phyloP scores from a whole-genome alignment of 2,797 vertebrate genomes.

The Falco columbarius region DNA sequence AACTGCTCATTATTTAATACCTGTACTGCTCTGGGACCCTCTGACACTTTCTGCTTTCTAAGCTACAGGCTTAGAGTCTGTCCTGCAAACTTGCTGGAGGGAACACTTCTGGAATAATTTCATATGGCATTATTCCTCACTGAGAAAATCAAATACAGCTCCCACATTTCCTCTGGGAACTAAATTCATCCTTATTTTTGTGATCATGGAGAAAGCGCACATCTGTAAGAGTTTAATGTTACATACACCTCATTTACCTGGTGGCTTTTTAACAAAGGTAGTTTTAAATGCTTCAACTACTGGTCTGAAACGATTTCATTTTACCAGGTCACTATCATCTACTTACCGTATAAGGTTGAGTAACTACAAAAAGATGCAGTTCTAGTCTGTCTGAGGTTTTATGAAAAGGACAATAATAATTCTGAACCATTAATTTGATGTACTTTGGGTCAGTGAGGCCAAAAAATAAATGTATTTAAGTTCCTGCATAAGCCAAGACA shows the following conservation, averaged over 20 bases:
- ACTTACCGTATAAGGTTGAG: background rate
- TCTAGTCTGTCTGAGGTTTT: background rate
- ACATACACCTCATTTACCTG: background rate
- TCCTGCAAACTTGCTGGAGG: background rate
- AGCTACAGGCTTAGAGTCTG: conserved; percentile 39
- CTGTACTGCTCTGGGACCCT: conserved; percentile 8
- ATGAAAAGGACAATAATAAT: background rate
- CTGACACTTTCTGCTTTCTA: conserved; percentile 50
- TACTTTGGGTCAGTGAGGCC: background rate
- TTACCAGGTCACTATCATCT: background rate
- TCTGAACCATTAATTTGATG: background rate
- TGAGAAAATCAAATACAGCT: conserved; percentile 38
- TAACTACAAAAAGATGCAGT: background rate
- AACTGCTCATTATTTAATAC: conserved; percentile 41
- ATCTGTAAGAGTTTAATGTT: conserved; percentile 5
- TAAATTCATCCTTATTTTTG: background rate
- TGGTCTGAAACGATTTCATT: background rate
- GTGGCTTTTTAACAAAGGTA: background rate
- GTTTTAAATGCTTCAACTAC: background rate
- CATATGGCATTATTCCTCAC: background rate
- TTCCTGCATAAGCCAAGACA: background rate
- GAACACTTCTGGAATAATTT: conserved; percentile 32
- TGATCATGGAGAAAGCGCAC: background rate
- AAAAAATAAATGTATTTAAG: background rate
- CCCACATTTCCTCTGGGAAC: background rate